phyloP scores from a whole-genome alignment of 2,797 vertebrate genomes.

The Platalea minor region DNA sequence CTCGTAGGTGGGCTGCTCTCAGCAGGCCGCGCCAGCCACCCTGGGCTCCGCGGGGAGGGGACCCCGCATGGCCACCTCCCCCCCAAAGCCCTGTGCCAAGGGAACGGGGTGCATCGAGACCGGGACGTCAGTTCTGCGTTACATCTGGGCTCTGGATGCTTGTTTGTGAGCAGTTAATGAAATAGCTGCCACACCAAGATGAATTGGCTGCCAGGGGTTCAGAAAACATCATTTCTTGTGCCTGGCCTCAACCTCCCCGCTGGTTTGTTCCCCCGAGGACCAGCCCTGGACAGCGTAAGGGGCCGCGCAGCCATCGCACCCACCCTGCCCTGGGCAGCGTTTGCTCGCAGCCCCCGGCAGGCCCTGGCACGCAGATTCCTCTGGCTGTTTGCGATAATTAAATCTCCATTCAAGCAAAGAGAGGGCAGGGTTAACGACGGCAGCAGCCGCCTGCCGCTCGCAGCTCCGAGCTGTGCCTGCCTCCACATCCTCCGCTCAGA shows the following conservation, averaged over 20 bases:
- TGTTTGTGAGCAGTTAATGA: neutral
- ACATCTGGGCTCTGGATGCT: neutral
- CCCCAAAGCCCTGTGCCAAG: neutral
- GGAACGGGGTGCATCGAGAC: accelerated
- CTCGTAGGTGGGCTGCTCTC: neutral
- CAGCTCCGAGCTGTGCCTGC: neutral
- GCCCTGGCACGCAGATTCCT: neutral
- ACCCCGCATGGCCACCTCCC: accelerated
- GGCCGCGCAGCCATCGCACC: accelerated
- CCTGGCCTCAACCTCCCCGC: neutral
- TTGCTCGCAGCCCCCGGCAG: neutral
- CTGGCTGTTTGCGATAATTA: neutral
- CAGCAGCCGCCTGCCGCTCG: neutral
- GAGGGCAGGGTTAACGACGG: neutral
- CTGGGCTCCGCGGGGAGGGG: neutral
- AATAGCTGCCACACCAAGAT: accelerated
- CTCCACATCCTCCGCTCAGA: neutral
- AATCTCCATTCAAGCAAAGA: neutral
- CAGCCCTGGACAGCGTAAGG: neutral
- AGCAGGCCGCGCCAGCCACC: accelerated
- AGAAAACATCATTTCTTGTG: neutral
- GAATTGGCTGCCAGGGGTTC: neutral
- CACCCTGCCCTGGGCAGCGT: neutral
- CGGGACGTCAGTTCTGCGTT: accelerated
- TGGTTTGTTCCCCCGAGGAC: neutral